Base-by-base conservation (phyloP, 2,797 vertebrate species). In the Falco rusticolus region DNA sequence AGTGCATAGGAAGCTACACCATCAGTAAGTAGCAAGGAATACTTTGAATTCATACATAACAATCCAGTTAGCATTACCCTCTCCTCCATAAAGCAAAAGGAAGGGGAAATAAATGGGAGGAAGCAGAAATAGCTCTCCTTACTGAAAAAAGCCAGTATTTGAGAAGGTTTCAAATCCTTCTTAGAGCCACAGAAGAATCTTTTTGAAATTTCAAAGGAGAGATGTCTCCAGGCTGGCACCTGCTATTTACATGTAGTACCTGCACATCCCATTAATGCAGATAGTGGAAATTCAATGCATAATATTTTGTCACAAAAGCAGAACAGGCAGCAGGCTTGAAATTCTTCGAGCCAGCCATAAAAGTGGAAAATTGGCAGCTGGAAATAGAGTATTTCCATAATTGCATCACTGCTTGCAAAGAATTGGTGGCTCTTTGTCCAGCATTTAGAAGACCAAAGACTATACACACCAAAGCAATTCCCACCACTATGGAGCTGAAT, bases 301-400 rank as follows among this genome's bases (percentile, higher is more conserved):
- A 92, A 71, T 93, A 84, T 76, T 93, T 93, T 93, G 64, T 60
- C 83, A 96, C 39, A 74, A 87, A 95, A 95, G 60, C 59, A 84
- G 70, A 96, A 92, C 51, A 81, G 82, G 69, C 47, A 95, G 79
- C 10, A 90, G 56, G 56, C 71, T 95, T 93, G 56, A 84, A 94
- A 88, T 89, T 86, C 77, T 94, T 88, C 66, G 48, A 95, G 39
- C 10, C 43, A 89, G 21, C 9, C 48, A 87, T 70, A 79, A 39
- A 94, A 84, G 74, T 64, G n/a, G 60, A 93, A 91, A 94, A 74
- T 50, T 75, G 87, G 64, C 41, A 84, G 87, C 60, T 86, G 63
- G 69, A 90, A 95, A 86, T 29, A 69, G 18, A 76, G 8, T 57
- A 60, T 91, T 94, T 94, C 68, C 47, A 41, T 81, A 90, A 88